Percentiles rank a stretch among this genome's conserved stretches.
Evolutionary conservation across 2,888 invertebrate species (phyloP).

Genomic region (Marronus borbonicus): DNA sequence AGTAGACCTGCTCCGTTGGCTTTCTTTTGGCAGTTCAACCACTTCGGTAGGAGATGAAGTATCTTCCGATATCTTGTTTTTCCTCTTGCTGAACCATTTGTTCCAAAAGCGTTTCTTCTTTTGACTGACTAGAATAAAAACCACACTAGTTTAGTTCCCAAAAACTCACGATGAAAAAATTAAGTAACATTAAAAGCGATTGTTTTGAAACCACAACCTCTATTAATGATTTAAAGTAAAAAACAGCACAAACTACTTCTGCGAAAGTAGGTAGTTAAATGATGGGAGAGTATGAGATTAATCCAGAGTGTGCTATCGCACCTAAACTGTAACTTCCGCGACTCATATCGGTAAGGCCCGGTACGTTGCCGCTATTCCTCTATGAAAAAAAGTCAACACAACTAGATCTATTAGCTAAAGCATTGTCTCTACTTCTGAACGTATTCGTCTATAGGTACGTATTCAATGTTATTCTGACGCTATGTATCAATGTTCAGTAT

Average conservation of each 20-base stretch:
- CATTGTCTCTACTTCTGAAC: conserved; percentile 30
- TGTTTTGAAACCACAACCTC: neutral
- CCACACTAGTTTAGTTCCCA: neutral
- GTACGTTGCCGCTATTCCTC: conserved; percentile 12
- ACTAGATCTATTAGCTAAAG: conserved; percentile 10
- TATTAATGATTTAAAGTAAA: neutral
- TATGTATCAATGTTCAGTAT: neutral
- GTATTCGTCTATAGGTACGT: conserved; percentile 3
- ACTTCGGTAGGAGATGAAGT: conserved; percentile 70
- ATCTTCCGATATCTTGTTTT: conserved; percentile 69
- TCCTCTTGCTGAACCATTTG: conserved; percentile 71
- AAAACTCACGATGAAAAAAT: neutral
- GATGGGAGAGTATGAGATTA: conserved; percentile 12
- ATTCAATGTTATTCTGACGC: neutral
- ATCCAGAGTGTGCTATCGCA: conserved; percentile 22
- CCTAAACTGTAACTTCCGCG: conserved; percentile 50
- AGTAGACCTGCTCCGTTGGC: conserved; percentile 73
- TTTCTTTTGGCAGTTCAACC: conserved; percentile 65
- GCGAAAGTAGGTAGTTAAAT: conserved; percentile 7
- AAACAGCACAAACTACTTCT: conserved; percentile 20
- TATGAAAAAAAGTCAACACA: conserved; percentile 7
- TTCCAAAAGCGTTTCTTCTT: conserved; percentile 78
- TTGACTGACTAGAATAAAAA: conserved; percentile 64
- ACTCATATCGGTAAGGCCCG: conserved; percentile 45
- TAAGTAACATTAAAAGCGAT: too few relatives aligned